These are phyloP conservation scores for Nematopogon swammerdamellus DNA, from an alignment of 2,888 invertebrate genomes.

Conservation along the genomic window DNA sequence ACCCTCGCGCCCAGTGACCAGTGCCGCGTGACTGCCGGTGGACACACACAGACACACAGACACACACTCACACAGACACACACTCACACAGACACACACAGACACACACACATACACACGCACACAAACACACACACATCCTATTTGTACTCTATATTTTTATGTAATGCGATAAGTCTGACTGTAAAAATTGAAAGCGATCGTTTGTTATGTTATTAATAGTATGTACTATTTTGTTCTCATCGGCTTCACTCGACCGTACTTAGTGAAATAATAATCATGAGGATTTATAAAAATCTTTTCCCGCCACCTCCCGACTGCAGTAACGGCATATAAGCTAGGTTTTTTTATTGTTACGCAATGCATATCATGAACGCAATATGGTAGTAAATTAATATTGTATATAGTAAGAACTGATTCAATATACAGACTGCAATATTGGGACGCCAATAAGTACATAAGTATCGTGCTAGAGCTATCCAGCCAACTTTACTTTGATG, in stretches of 20 bases:
- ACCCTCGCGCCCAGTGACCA: background rate
- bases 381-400: constrained; percentile 57
- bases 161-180: constrained; percentile 55
- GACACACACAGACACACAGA: too few species aligned
- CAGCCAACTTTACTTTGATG: background rate
- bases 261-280: constrained; percentile 29
- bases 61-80: too few species aligned
- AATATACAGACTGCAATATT: constrained; percentile 37
- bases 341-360: constrained; percentile 57
- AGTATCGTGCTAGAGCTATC: background rate
- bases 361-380: constrained; percentile 58
- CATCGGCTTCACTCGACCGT: constrained; percentile 46
- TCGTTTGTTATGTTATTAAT: constrained; percentile 38
- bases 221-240: constrained; percentile 39
- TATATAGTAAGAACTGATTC: constrained; percentile 47
- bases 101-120: too few species aligned
- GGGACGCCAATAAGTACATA: background rate
- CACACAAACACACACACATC: too few species aligned
- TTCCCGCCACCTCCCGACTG: constrained; percentile 21
- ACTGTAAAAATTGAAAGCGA: constrained; percentile 43
- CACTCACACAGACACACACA: too few species aligned
- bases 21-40: background rate
- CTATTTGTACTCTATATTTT: too few species aligned
- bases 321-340: constrained; percentile 46
- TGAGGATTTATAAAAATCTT: background rate